Base-by-base conservation (phyloP, 2,797 vertebrate species). In the Manis crassicaudata region DNA sequence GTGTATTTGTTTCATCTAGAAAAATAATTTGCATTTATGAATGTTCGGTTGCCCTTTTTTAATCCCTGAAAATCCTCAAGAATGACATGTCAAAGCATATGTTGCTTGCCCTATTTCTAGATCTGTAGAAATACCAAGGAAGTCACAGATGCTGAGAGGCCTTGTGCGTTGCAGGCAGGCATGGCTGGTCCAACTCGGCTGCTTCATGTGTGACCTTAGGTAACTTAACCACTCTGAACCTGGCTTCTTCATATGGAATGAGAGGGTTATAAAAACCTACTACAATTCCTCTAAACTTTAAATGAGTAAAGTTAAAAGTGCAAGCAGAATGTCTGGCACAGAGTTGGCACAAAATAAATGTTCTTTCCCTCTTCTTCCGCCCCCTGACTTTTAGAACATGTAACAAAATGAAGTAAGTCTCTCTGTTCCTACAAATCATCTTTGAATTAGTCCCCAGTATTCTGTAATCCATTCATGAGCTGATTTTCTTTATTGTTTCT, bases 321-420 rank as follows among this genome's bases (percentile, higher is more conserved):
- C 0, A 37, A 96, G 91, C 95, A 96, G 97, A 94, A 93, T 96
- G 92, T 86, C 95, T 97, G 94, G 84, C 60, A 35, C 83, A 56
- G 89, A 95, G 67, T 75, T 96, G 96, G 97, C 95, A 96, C 80
- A 18, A 70, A 63, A 87, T 90, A 87, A 96, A 92, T 96, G 90
- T 97, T 96, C 90, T 79, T 96, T 96, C 92, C 84, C 46, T 82
- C 93, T 90, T 52, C 96, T 87, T 92, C 96, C 82, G 0, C 92
- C 94, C 95, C 92, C 96, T 97, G 96, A 96, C 81, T 97, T 96
- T 95, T 35, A 94, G 95, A 97, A 95, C 90, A 94, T 46, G 81
- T 37, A 95, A 63, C 84, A 92, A 90, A 94, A 94, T 94, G 94
- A 89, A 95, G 52, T 73, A 94, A 96, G 79, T 80, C 89, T 94